Evolutionary conservation across 2,113 vertebrate genomes (phyloP), one percentile per base, ranked within the genome.

Genomic region (Smithornis capensis): DNA sequence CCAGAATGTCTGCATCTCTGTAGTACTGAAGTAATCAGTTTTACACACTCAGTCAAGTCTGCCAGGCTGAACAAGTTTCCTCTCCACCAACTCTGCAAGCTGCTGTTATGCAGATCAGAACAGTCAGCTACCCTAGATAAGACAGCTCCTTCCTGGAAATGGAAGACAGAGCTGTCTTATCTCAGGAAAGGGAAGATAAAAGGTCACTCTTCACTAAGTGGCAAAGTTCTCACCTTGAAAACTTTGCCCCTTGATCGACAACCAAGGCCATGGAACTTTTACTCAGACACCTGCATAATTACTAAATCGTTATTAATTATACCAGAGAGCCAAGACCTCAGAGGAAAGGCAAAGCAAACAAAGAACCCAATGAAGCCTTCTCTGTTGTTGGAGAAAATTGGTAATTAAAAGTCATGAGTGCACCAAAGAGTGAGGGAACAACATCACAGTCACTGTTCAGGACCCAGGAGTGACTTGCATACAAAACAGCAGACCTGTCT

Each of bases 321-420:
- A 97, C 84, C 94, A 80, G 95, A 95, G 81, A 90, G 31, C 52
- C 2, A 7, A 96, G 93, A 95, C 86, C 90, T 97, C 82, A 33
- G 56, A 84, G 57, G 73, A 95, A 96, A 96, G 95, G 94, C 90
- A 96, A 91, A 94, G 95, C 91, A 96, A 97, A 97, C 95, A 96
- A 97, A 97, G 63, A 94, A 78, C 57, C 91, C 89, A 90, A 71
- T 70, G 94, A 94, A 96, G 90, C 87, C 89, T 95, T 87, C 83
- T 89, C 88, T 90, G 89, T 79, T 93, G 90, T 52, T 90, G 89
- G 83, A 96, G 94, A 97, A 96, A 97, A 95, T 77, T 92, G 83
- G 89, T 96, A 97, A 97, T 97, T 97, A 97, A 87, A 97, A 97
- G 96, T 94, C 95, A 93, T 86, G 93, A 96, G 94, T 57, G 89